phyloP scores from a whole-genome alignment of 2,113 vertebrate genomes.

The Siniperca knerii region DNA sequence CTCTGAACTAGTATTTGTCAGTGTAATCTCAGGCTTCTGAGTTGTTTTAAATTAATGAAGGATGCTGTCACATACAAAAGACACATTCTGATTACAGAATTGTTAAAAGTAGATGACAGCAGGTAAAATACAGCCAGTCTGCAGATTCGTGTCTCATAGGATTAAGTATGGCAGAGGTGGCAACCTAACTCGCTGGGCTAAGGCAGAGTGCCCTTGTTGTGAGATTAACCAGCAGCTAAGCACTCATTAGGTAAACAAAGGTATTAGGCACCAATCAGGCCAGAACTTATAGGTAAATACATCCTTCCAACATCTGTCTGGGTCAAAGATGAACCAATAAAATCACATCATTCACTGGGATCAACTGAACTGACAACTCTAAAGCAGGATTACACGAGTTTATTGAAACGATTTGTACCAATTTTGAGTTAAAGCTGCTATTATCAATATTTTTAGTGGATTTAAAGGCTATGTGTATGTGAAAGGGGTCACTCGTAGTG shows the following conservation, averaged over 20 bases:
- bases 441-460: neutral
- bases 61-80: neutral
- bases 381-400: conserved; percentile 21
- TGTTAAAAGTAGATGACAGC: conserved; percentile 1
- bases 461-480: neutral
- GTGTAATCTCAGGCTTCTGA: neutral
- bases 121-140: neutral
- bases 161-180: conserved; percentile 4
- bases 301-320: conserved; percentile 43
- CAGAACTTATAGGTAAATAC: conserved; percentile 48
- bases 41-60: neutral
- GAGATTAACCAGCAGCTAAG: conserved; percentile 53
- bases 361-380: neutral
- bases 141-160: neutral
- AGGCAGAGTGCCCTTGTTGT: conserved; percentile 28
- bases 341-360: conserved; percentile 1
- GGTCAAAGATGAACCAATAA: conserved; percentile 22
- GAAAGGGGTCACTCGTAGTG: neutral
- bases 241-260: conserved; percentile 51
- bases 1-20: neutral
- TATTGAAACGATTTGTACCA: neutral
- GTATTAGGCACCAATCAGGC: conserved; percentile 50
- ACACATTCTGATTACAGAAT: neutral
- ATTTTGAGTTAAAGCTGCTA: neutral
- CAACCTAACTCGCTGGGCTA: neutral